Evolutionary conservation across 1,140 invertebrate species (phyloP), one percentile per base, ranked within the genome.

Genomic region (Tetranychus cinnabarinus): DNA sequence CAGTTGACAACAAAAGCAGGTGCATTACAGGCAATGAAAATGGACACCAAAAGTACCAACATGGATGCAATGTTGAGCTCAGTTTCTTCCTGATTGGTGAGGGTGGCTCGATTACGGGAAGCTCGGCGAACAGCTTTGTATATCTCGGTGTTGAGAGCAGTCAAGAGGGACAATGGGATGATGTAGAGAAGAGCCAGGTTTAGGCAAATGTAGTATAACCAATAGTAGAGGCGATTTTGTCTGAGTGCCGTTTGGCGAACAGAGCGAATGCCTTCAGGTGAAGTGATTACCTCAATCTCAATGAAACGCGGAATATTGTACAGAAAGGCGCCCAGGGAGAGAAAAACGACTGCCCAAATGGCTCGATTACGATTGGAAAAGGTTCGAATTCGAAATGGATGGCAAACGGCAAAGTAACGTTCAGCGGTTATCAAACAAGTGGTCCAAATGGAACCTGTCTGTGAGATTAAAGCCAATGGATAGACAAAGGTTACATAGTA

Each of bases 401-500:
- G 87, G 70, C 91, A 96, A 0, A 97, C 92, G 1, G 91, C 92
- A 48, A 97, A 85, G 74, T 90, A 97, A 55, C 92, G 78, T 72
- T 97, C 92, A 65, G 95, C 78, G 0, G 92, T 96, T 47, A 97
- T 92, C 1, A 87, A 88, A 55, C 97, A 79, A 0, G 92, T 96
- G 64, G 95, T 78, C 76, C 95, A 97, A 54, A 93, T 87, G 23
- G 88, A 90, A 37, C 87, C 88, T 47, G 89, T 92, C 65, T 79
- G 90, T 15, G 87, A 85, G 6, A 84, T 84, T 67, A 87, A 79
- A 1, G 84, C 87, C 13, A 93, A 71, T 1, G 90, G 89, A 71
- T 87, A 97, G 4, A 88, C 77, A 62, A 82, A 57, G 23, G 34
- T 35, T 4, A 64, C 48, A 36, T 64, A 62, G 35, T 33, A 52